phyloP scores from a whole-genome alignment of 2,888 invertebrate genomes.

The Drosophila engyochracea region DNA sequence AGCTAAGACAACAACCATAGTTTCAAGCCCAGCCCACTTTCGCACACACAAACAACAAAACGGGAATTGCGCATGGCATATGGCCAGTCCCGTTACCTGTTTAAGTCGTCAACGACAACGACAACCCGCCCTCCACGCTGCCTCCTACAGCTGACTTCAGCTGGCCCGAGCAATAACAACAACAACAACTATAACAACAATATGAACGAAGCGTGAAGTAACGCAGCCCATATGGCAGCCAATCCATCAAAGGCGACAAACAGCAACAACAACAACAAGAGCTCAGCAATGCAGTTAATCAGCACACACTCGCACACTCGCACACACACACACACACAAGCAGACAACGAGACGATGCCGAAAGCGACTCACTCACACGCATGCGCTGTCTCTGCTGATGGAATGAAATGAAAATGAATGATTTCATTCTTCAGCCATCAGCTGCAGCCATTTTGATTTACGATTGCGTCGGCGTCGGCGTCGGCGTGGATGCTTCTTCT shows the following conservation, averaged over 20 bases:
- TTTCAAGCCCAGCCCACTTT: conserved; percentile 77
- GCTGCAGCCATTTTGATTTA: conserved; percentile 85
- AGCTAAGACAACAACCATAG: conserved; percentile 71
- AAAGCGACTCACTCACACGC: conserved; percentile 61
- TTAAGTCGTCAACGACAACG: conserved; percentile 71
- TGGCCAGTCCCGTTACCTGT: conserved; percentile 77
- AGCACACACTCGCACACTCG: conserved; percentile 44
- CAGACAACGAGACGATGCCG: conserved; percentile 38
- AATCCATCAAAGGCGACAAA: conserved; percentile 55
- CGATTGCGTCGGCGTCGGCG: conserved; percentile 66
- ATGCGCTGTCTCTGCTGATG: conserved; percentile 64
- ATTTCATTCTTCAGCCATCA: conserved; percentile 81
- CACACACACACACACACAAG: conserved; percentile 10
- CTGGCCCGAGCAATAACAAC: conserved; percentile 17
- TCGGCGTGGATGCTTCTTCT: conserved; percentile 13
- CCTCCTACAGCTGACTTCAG: conserved; percentile 27
- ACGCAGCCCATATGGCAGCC: conserved; percentile 41
- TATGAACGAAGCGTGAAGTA: conserved; percentile 12
- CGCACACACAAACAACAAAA: conserved; percentile 35
- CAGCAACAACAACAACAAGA: conserved; percentile 37
- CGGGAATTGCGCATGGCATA: conserved; percentile 70
- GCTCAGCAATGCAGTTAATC: conserved; percentile 64
- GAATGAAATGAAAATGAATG: conserved; percentile 69
- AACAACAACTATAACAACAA: conserved; percentile 22
- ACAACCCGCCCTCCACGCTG: conserved; percentile 1